Evolutionary conservation across 2,797 vertebrate species (phyloP).

Genomic region (Oryzias sinensis): DNA sequence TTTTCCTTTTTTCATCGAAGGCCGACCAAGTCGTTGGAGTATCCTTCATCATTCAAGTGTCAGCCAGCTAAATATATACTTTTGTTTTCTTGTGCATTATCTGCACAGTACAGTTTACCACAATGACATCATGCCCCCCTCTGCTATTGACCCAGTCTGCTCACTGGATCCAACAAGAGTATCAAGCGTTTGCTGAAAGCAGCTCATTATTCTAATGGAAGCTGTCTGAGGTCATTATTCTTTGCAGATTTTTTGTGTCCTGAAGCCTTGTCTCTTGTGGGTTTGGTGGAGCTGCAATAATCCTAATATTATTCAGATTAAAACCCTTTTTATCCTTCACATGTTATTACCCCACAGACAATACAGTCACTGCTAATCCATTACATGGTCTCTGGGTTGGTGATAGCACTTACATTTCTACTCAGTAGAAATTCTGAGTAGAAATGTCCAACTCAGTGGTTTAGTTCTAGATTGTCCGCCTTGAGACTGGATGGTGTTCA

Average conservation of each 20-base stretch:
- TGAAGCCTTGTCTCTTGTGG: conserved; percentile 35
- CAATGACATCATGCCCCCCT: conserved; percentile 45
- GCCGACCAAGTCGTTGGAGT: conserved; percentile 58
- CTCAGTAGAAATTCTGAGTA: not conserved
- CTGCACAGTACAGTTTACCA: conserved; percentile 44
- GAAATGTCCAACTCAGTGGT: no score
- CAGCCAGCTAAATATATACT: conserved; percentile 67
- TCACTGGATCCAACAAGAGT: conserved; percentile 46
- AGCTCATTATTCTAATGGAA: conserved; percentile 56
- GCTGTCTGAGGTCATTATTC: conserved; percentile 51
- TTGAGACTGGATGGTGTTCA: no score
- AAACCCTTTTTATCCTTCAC: conserved; percentile 21
- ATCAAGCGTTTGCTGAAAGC: conserved; percentile 34
- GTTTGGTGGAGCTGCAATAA: conserved; percentile 32
- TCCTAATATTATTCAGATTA: conserved; percentile 32
- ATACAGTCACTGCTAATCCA: conserved; percentile 27
- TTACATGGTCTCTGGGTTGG: conserved; percentile 27
- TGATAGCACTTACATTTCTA: conserved; percentile 8
- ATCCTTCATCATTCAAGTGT: conserved; percentile 65
- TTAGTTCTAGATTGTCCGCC: no score
- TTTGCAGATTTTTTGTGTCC: conserved; percentile 31
- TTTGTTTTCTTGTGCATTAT: conserved; percentile 53
- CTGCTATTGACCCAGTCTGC: conserved; percentile 35
- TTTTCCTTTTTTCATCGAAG: conserved; percentile 54
- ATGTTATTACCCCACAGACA: conserved; percentile 27